Base-by-base conservation (phyloP, 2,797 vertebrate genomes). In the Tangara arthus region DNA sequence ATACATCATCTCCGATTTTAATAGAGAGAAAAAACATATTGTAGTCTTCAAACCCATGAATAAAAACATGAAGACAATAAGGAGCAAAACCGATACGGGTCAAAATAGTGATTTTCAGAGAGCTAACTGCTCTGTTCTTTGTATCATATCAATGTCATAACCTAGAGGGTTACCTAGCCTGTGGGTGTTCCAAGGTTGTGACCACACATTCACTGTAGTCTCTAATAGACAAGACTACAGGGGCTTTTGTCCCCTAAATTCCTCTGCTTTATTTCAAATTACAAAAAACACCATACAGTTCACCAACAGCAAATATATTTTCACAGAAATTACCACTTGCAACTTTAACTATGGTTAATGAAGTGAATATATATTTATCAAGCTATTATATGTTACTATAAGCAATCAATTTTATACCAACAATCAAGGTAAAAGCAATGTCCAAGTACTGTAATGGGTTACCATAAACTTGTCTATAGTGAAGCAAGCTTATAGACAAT, bases 141-240 rank as follows among this genome's bases (percentile, higher is more conserved):
- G 6, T 57, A 19, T 27, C 7, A 32, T 60, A 47, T 57, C 41
- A 35, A 7, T 41, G 35, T 53, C 20, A 46, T 2, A 2, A 59
- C 12, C 23, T 35, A 55, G 46, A 64, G 9, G 1, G 9, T 27
- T 72, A n/a, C 6, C 10, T 1, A 3, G 12, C 11, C 35, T 30
- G 10, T 27, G 44, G 3, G 2, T 59, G 4, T 68, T 81, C 47
- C 14, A 30, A 30, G 49, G 44, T 16, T 20, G 4, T 49, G 15
- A 49, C 12, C 0, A 0, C 53, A 49, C 7, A 12, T 80, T 90
- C 3, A 0, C 16, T 11, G 1, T 22, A 46, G 28, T 68, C 13
- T 35, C 15, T 49, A 71, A 23, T 5, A 39, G 3, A 49, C 7
- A 72, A 28, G 23, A 49, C 44, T 24, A 47, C 4, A 24, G 39